phyloP scores from a whole-genome alignment of 2,888 invertebrate species.

The Euclidia mi region DNA sequence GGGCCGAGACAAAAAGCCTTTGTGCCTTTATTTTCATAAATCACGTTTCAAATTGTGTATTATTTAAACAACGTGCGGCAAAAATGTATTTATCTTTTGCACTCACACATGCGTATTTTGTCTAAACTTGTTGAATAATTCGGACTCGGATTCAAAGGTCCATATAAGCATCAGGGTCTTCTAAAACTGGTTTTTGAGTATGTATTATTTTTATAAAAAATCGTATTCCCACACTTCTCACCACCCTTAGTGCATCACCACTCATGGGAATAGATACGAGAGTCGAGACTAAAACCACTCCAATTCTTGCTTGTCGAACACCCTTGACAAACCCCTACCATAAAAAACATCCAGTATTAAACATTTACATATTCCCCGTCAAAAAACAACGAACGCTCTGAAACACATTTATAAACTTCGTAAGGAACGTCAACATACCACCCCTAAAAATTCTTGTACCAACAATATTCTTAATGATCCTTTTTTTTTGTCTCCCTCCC shows the following conservation, averaged over 20 bases:
- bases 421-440: slow-evolving; percentile 54
- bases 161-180: no score
- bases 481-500: slow-evolving; percentile 56
- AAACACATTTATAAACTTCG: slow-evolving; percentile 42
- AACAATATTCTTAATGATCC: slow-evolving; percentile 60
- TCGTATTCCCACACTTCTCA: slow-evolving; percentile 4
- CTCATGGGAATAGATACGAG: slow-evolving; percentile 15
- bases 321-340: slow-evolving; percentile 6
- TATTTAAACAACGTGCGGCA: no score
- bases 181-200: neutral
- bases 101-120: no score
- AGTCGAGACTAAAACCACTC: slow-evolving; percentile 9
- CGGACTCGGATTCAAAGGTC: no score
- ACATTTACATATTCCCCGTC: slow-evolving; percentile 31
- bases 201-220: neutral
- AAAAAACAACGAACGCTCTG: slow-evolving; percentile 25
- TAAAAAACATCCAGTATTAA: slow-evolving; percentile 20
- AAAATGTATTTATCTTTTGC: no score
- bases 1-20: no score
- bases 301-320: slow-evolving; percentile 13
- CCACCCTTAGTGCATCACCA: slow-evolving; percentile 2
- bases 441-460: slow-evolving; percentile 55
- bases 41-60: no score
- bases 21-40: no score
- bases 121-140: no score